Evolutionary conservation across 2,113 vertebrate species (phyloP), one percentile per base, ranked within the genome.

Genomic region (Pituophis catenifer): DNA sequence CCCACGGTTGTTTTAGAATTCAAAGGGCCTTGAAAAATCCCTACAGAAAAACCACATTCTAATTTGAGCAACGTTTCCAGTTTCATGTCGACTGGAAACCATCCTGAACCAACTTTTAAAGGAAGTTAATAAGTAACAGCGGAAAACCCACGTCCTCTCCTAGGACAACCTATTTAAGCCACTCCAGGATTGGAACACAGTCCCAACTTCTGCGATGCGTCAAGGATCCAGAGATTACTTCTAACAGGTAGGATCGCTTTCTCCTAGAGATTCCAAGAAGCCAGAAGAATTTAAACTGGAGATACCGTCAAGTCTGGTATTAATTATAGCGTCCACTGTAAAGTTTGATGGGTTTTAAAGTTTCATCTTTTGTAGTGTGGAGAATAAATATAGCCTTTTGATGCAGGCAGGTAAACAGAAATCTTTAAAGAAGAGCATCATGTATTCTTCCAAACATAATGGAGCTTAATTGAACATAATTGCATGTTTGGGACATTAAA

Each of bases 171-270:
- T 92, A 92, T 88, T 92, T 92, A 92, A 92, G 48, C 3, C 6
- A 23, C 21, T 3, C 11, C 86, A 26, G 21, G 50, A 24, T 33
- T 9, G n/a, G 17, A 87, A 29, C 29, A 54, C 17, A 53, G n/a
- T 54, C 48, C 62, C 21, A 2, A 8, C 6, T 26, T 26, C 62
- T 48, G n/a, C 21, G 1, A 17, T 29, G 29, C 9, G 50, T 13
- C 15, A 12, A 55, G 12, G 13, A 70, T 17, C 50, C 24, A n/a
- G 0, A 26, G 21, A 15, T 53, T 15, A n/a, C 58, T 54, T 65
- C 91, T 19, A 17, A 8, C 50, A 92, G 91, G 86, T 88, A 92
- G 54, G 48, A 65, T 92, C 12, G 54, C 48, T n/a, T 92, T 92
- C 91, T 65, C 57, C 38, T 26, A 53, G 26, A 88, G 26, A 33